Conservation (phyloP, 1,140 invertebrate genomes). For the Diorhabda sublineata region DNA sequence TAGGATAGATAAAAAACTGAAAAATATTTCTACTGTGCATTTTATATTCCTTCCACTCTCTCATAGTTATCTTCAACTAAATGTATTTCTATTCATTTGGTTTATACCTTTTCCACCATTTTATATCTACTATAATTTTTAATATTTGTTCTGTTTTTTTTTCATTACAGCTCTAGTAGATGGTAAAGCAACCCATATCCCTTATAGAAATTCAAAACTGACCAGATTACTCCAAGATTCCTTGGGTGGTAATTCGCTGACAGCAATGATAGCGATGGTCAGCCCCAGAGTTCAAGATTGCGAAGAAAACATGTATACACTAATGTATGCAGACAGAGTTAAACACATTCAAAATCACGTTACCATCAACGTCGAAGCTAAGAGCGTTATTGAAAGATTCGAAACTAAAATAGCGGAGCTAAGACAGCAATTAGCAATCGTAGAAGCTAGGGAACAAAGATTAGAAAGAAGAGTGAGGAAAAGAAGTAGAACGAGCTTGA, state of each 20-base stretch:
- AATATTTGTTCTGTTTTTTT: too few relatives aligned
- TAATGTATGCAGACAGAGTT: constrained; percentile 32
- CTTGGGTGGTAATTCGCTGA: constrained; percentile 56
- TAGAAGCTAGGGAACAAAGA: constrained; percentile 7
- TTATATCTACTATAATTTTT: too few relatives aligned
- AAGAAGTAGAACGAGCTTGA: constrained; percentile 6
- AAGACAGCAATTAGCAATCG: constrained; percentile 65
- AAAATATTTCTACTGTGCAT: too few relatives aligned
- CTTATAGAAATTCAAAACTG: constrained; percentile 92
- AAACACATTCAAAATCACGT: constrained; percentile 34
- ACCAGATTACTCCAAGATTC: constrained; percentile 92
- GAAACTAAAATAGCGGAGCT: constrained; percentile 32
- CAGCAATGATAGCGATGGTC: constrained; percentile 34
- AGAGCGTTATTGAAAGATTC: constrained; percentile 31
- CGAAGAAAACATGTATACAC: constrained; percentile 34
- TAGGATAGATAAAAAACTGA: too few relatives aligned
- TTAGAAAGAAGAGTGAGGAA: constrained; percentile 5
- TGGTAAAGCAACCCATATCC: constrained; percentile 80
- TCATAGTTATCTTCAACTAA: too few relatives aligned
- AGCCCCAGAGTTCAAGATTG: constrained; percentile 23
- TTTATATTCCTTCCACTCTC: too few relatives aligned
- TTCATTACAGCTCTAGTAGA: constrained; percentile 70
- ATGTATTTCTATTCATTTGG: too few relatives aligned
- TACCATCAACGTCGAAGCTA: constrained; percentile 28
- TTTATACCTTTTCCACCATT: too few relatives aligned